phyloP scores from a whole-genome alignment of 2,888 invertebrate genomes.

The Nymphalis urticae region DNA sequence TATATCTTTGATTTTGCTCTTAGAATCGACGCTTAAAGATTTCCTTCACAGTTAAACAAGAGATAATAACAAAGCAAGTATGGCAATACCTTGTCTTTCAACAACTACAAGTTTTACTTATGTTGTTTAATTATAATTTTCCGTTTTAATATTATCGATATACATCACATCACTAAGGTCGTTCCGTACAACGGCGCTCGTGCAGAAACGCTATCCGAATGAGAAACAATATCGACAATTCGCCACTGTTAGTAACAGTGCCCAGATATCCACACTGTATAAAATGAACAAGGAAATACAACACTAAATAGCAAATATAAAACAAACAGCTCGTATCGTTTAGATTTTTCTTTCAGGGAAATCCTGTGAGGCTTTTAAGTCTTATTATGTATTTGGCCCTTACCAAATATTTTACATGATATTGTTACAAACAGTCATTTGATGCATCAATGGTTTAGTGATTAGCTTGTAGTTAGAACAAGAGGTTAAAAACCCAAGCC shows the following conservation, averaged over 20 bases:
- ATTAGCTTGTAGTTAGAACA: too few species aligned
- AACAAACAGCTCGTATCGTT: slow-evolving; percentile 23
- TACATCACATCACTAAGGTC: slow-evolving; percentile 8
- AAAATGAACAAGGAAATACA: slow-evolving; percentile 22
- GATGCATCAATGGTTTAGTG: too few species aligned
- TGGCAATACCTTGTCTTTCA: too few species aligned
- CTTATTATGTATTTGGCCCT: too few species aligned
- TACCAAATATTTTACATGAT: too few species aligned
- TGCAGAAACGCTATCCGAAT: slow-evolving; percentile 28
- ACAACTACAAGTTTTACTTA: background rate
- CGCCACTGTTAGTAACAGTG: slow-evolving; percentile 22
- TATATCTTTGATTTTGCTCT: too few species aligned
- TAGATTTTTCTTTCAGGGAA: slow-evolving; percentile 4
- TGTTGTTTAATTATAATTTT: too few species aligned
- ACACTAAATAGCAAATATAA: slow-evolving; percentile 26
- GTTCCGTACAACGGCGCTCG: slow-evolving; percentile 23
- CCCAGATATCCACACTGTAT: slow-evolving; percentile 19
- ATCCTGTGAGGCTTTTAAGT: background rate
- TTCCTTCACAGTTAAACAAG: too few species aligned
- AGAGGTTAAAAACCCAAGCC: too few species aligned
- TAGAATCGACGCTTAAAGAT: too few species aligned
- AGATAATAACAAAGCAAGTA: too few species aligned
- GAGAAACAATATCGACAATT: slow-evolving; percentile 35
- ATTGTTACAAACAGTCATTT: too few species aligned
- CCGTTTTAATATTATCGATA: background rate